These are phyloP conservation scores for Drosophila dives DNA, from an alignment of 2,888 invertebrate species.

Conservation along the genomic window DNA sequence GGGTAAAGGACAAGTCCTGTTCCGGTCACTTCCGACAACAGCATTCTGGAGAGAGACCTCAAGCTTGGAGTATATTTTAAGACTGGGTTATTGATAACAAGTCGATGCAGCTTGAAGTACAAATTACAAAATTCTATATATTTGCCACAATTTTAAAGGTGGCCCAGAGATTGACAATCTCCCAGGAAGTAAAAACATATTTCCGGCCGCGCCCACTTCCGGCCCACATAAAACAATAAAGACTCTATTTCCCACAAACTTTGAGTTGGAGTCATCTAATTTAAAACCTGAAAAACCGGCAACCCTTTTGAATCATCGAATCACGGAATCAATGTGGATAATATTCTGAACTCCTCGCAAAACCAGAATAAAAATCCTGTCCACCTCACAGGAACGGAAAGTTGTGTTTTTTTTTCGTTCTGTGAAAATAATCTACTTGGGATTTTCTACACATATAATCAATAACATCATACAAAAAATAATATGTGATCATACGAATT, in stretches of 20 bases:
- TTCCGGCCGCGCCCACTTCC: not conserved
- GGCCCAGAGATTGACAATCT: not conserved
- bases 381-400: not conserved
- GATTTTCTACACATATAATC: not conserved
- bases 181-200: not conserved
- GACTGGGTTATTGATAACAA: not conserved
- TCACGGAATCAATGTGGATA: not conserved
- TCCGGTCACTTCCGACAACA: not conserved
- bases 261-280: not conserved
- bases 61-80: not conserved
- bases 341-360: not conserved
- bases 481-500: not conserved
- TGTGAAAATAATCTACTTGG: not conserved
- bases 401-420: not conserved
- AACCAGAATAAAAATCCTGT: not conserved
- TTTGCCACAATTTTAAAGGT: not conserved
- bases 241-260: not conserved
- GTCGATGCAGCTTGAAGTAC: not conserved
- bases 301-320: not conserved
- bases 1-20: not conserved
- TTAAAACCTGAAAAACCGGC: not conserved
- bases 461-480: not conserved
- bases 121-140: not conserved
- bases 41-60: not conserved
- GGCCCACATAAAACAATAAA: not conserved